Conservation (phyloP, 1,140 invertebrate genomes). For the Caenorhabditis briggsae region DNA sequence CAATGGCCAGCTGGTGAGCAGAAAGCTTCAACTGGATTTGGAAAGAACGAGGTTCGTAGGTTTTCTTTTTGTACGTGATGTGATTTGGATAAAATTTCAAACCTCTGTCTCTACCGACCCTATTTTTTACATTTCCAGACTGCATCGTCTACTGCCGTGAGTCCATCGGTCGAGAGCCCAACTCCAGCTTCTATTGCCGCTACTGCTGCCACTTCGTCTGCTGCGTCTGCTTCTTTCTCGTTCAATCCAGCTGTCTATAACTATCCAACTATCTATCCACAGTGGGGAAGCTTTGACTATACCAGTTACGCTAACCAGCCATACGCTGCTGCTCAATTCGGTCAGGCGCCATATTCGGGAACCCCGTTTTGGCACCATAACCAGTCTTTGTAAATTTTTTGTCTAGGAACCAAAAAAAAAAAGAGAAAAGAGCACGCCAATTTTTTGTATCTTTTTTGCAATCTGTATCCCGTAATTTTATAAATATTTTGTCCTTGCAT, state of each 20-base stretch:
- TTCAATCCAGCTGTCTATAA: constrained; percentile 18
- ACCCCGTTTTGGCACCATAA: not conserved
- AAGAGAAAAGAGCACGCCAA: not conserved
- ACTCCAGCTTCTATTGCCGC: not conserved
- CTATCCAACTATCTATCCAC: constrained; percentile 26
- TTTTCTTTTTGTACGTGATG: too few relatives aligned
- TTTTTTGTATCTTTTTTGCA: not conserved
- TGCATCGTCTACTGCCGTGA: not conserved
- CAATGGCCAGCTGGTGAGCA: not conserved
- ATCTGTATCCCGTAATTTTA: not conserved
- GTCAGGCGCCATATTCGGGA: not conserved
- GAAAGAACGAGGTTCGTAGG: not conserved
- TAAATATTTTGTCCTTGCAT: not conserved
- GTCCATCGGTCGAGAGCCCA: not conserved
- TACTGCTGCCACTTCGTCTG: not conserved
- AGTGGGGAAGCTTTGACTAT: constrained; percentile 23
- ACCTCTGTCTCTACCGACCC: too few relatives aligned
- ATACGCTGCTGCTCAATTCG: constrained; percentile 35
- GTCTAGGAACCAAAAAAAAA: constrained; percentile 25
- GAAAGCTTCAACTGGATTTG: not conserved
- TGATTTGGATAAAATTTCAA: too few relatives aligned
- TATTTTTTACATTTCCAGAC: not conserved
- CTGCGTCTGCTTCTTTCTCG: not conserved
- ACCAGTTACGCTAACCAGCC: constrained; percentile 1
- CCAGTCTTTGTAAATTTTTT: not conserved